Evolutionary conservation across 1,140 invertebrate species (phyloP).

Genomic region (Micrasema longulum): DNA sequence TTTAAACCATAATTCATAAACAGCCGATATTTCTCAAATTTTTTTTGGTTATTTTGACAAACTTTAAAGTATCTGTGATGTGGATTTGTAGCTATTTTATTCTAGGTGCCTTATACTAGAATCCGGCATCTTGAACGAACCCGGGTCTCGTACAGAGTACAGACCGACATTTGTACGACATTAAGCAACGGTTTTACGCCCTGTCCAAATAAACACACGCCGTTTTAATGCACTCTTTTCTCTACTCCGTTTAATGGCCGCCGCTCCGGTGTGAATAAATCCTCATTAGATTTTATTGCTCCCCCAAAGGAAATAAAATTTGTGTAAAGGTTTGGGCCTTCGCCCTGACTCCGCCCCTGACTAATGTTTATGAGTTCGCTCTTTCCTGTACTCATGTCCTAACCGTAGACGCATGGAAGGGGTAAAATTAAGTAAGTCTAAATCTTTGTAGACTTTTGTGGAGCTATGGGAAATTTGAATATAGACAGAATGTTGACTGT

Average conservation of each 20-base stretch:
- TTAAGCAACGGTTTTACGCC: conserved; percentile 38
- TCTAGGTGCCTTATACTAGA: no score
- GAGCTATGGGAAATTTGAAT: no score
- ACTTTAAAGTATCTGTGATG: no score
- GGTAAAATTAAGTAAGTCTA: background rate
- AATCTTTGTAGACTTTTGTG: no score
- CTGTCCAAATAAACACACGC: conserved; percentile 40
- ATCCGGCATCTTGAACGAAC: background rate
- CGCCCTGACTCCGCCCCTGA: conserved; percentile 13
- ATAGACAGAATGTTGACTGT: no score
- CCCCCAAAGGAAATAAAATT: conserved; percentile 52
- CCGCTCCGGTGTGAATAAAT: conserved; percentile 45
- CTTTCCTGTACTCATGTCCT: background rate
- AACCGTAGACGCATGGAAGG: background rate
- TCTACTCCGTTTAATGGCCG: conserved; percentile 30
- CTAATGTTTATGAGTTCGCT: conserved; percentile 44
- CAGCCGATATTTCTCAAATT: no score
- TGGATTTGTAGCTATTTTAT: no score
- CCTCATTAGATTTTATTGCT: conserved; percentile 54
- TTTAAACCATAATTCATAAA: no score
- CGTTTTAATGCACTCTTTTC: conserved; percentile 38
- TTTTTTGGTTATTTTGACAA: no score
- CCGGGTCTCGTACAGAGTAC: no score
- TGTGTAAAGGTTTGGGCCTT: conserved; percentile 48
- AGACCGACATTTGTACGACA: conserved; percentile 40